Base-by-base conservation (phyloP, 2,113 vertebrate species). In the Oenanthe oenanthe region DNA sequence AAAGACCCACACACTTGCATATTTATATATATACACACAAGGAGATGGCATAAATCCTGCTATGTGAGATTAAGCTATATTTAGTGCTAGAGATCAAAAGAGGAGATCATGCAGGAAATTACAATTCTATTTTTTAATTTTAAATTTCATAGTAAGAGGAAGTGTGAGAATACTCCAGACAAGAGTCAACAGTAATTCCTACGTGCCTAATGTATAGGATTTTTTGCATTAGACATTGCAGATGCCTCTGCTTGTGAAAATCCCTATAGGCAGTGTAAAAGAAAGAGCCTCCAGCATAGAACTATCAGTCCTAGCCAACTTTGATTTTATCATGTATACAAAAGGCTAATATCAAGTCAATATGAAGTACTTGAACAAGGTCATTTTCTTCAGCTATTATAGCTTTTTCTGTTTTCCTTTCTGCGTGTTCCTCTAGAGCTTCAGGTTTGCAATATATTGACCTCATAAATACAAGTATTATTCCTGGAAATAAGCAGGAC, bases 401-500 rank as follows among this genome's bases (percentile, higher is more conserved):
- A 81, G 57, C 25, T 43, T 93, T 94, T 91, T 65, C 54, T 83
- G 62, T 79, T 82, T 93, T 85, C 62, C 62, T 92, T 77, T 66
- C 84, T 95, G 40, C 68, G 38, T 17, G 12, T 36, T 72, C 42
- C 93, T 95, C 83, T 56, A 28, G 36, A 78, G 15, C 77, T 65
- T 81, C 57, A 58, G 13, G 25, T 92, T 93, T 83, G 58, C 56
- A 80, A 86, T 92, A 85, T 87, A 96, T 78, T 95, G 94, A 96
- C 88, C 85, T 85, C 77, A 95, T 95, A 97, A 96, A 96, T 97
- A 92, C 86, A 94, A 74, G 90, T 38, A 85, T 58, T 93, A 66
- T 95, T 97, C 96, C 96, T 95, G 78, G 89, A 95, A 97, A 92
- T 62, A 73, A 84, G 73, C 85, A 91, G 84, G 93, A 89, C 78